phyloP scores from a whole-genome alignment of 2,797 vertebrate genomes.

The Molossus molossus region DNA sequence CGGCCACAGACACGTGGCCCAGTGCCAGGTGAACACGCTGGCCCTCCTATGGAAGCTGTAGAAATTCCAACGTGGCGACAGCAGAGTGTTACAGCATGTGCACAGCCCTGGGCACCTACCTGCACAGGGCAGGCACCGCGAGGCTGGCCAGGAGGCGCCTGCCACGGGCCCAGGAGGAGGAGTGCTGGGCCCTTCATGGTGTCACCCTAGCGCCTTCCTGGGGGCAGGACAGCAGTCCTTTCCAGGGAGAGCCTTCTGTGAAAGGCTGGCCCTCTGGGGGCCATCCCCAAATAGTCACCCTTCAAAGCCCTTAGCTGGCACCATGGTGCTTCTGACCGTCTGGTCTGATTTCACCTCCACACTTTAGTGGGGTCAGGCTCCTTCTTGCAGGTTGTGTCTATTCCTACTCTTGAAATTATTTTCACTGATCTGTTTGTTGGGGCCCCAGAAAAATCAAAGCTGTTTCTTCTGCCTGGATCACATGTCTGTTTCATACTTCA shows the following conservation, averaged over 20 bases:
- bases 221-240: neutral
- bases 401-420: neutral
- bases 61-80: neutral
- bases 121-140: accelerated
- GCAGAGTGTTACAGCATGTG: accelerated
- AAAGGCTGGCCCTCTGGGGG: neutral
- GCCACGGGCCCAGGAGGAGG: neutral
- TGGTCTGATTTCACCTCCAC: neutral
- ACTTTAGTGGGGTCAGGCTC: neutral
- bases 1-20: accelerated
- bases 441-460: neutral
- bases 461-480: neutral
- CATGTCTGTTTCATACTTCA: neutral
- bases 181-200: neutral
- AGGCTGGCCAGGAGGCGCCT: too few species aligned
- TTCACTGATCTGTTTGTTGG: neutral
- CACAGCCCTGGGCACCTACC: neutral
- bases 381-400: neutral
- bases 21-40: neutral
- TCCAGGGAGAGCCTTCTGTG: neutral
- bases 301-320: neutral
- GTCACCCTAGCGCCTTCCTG: neutral
- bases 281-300: neutral
- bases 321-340: too few species aligned
- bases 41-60: neutral